Base-by-base conservation (phyloP, 2,888 invertebrate species). In the Hydroisotoma schaefferi region DNA sequence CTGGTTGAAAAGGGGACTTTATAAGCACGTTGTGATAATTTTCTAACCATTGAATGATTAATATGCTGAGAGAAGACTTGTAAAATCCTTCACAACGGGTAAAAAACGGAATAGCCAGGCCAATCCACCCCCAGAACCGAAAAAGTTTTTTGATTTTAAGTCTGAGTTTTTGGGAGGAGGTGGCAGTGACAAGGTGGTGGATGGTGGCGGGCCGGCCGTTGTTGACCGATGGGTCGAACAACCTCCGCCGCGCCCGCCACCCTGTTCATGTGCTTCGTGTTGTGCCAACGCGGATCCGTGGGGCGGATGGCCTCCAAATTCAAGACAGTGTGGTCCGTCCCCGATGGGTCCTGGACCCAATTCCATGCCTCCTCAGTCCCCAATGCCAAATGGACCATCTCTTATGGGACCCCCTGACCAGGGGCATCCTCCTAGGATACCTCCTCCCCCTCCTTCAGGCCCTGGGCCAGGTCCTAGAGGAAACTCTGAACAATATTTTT, bases 221-320 rank as follows among this genome's bases (percentile, higher is more conserved):
- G 76, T 74, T 73, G 80, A 80, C 78, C 79, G 78, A 77, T 79
- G 79, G 79, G 78, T 80, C 78, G 79, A 80, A 77, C 70, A 76
- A 75, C 77, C 77, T 78, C 76, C 73, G 73, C 73, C 75, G 73
- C 74, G 73, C 75, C 75, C 76, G 75, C 76, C 70, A 57, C 71
- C 70, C 44, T 71, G 70, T 58, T 68, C 70, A 5, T 71, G 70
- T 62, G 69, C 71, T 20, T 70, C 71, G 15, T 69, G 70, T 48
- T 70, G 74, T 73, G 73, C 74, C 69, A 74, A 60, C 67, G 73
- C 74, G 68, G 74, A 75, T 53, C 70, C 73, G 48, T 68, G 69
- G 68, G 71, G 68, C 56, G 65, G 66, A 49, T 69, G 65, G 49
- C 70, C 64, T 57, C 62, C 63, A 43, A 47, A 44, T 26, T 60